phyloP scores from a whole-genome alignment of 2,888 invertebrate genomes.

The Dasypolia templi region DNA sequence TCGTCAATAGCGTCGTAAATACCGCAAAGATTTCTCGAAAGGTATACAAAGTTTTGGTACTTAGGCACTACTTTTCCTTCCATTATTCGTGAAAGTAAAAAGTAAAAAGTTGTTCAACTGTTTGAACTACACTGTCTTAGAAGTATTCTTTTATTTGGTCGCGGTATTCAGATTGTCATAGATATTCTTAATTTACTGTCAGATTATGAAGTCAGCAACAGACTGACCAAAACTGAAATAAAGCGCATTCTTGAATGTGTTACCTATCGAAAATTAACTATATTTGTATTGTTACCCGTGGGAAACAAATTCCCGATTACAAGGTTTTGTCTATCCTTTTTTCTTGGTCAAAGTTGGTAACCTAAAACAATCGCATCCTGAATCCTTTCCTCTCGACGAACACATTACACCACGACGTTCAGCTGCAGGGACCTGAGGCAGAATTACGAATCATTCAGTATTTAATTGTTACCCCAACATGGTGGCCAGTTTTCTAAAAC shows the following conservation, averaged over 20 bases:
- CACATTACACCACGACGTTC: conserved; percentile 36
- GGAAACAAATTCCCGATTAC: background rate
- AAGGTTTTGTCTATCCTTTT: background rate
- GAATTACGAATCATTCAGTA: conserved; percentile 57
- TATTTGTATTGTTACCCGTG: background rate
- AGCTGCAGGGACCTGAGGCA: conserved; percentile 69
- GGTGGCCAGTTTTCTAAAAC: conserved; percentile 70
- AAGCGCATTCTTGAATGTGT: background rate
- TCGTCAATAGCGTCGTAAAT: too few species aligned
- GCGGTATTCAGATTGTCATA: too few species aligned
- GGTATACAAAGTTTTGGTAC: too few species aligned
- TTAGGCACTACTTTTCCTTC: too few species aligned
- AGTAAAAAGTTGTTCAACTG: too few species aligned
- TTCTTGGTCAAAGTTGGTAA: background rate
- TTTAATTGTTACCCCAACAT: conserved; percentile 57
- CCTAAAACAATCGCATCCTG: conserved; percentile 54
- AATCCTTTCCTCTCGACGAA: conserved; percentile 28
- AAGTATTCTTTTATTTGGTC: too few species aligned
- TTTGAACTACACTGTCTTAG: too few species aligned
- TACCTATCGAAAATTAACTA: too few species aligned
- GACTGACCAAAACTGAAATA: background rate
- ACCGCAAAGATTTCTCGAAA: too few species aligned
- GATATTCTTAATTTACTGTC: too few species aligned
- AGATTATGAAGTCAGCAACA: too few species aligned
- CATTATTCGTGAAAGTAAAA: too few species aligned